These are phyloP conservation scores for Mormyrus proboscirostris DNA, from an alignment of 2,797 vertebrate species.

Conservation along the genomic window DNA sequence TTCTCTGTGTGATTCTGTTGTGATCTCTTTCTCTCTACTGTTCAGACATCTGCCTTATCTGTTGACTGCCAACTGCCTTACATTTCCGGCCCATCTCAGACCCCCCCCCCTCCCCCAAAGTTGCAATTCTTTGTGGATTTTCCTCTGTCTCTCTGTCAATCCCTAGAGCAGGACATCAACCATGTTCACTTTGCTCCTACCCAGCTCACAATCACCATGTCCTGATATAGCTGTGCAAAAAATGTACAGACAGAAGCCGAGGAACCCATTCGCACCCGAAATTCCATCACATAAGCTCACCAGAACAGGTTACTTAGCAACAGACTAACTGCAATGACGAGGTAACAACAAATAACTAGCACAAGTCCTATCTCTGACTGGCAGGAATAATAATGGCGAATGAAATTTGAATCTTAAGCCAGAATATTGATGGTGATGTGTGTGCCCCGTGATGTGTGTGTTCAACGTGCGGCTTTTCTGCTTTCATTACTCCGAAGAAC, in stretches of 20 bases:
- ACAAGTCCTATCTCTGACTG: conserved; percentile 1
- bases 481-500: background rate
- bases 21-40: background rate
- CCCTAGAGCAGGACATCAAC: background rate
- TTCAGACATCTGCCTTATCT: background rate
- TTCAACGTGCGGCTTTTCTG: background rate
- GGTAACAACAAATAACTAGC: conserved; percentile 18
- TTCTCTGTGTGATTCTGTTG: background rate
- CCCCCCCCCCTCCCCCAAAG: background rate
- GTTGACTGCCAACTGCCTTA: background rate
- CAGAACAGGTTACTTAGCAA: conserved; percentile 15
- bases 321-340: background rate
- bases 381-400: background rate
- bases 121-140: background rate
- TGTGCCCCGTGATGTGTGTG: background rate
- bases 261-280: conserved; percentile 19
- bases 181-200: background rate
- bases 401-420: background rate
- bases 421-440: background rate
- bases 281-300: conserved; percentile 52
- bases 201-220: background rate
- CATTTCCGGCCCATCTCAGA: background rate
- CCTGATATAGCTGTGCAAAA: background rate
- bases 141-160: background rate
- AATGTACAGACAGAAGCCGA: background rate